Percentiles rank a stretch among this genome's conserved stretches.
Conservation (phyloP, 2,113 vertebrate species). For the Phasianus colchicus region DNA sequence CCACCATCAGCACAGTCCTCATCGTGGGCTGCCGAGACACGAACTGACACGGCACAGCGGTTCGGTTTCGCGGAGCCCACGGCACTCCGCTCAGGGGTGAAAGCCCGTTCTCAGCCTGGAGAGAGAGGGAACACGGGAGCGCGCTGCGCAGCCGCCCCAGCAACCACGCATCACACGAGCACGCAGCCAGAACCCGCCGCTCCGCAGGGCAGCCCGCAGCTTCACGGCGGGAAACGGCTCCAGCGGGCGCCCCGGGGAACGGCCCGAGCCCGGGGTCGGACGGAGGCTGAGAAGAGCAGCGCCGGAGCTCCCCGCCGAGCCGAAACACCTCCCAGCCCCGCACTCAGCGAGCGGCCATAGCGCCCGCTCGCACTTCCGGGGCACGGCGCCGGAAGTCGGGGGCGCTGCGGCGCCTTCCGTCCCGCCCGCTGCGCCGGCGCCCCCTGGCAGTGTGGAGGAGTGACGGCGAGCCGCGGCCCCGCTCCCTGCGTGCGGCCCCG, state of each 20-base stretch:
- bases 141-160: fast-evolving
- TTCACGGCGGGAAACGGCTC: too few species aligned
- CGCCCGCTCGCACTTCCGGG: background rate
- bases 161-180: fast-evolving
- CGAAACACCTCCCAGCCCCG: background rate
- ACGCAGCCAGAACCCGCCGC: fast-evolving
- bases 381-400: background rate
- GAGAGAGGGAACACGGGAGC: fast-evolving
- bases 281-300: background rate
- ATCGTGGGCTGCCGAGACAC: slow-evolving; percentile 65
- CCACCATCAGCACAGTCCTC: slow-evolving; percentile 94
- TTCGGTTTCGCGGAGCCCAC: fast-evolving
- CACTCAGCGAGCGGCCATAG: background rate
- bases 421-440: background rate
- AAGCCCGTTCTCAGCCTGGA: background rate
- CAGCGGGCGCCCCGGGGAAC: too few species aligned
- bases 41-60: background rate
- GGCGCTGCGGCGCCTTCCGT: too few species aligned
- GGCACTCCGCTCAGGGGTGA: fast-evolving
- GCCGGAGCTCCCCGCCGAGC: background rate
- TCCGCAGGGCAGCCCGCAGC: background rate
- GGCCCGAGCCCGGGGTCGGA: too few species aligned
- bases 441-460: background rate
- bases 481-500: background rate
- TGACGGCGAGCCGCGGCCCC: background rate